phyloP scores from a whole-genome alignment of 2,797 vertebrate genomes.

The Valencia hispanica region DNA sequence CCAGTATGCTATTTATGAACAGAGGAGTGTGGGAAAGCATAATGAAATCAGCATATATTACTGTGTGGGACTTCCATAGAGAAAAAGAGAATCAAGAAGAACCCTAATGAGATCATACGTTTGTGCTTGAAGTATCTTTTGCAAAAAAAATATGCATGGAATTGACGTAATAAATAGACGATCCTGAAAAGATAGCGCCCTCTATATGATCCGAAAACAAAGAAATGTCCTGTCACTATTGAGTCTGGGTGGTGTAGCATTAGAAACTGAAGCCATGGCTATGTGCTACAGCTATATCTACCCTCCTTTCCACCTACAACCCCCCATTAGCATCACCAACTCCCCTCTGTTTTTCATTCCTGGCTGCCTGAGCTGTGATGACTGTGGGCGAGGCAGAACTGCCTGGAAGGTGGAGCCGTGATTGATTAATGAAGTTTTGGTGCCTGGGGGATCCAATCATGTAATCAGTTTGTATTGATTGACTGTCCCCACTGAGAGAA shows the following conservation, averaged over 20 bases:
- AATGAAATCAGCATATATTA: conserved; percentile 45
- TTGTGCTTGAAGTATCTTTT: conserved; percentile 36
- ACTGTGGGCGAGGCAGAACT: conserved; percentile 56
- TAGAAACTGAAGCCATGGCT: conserved; percentile 13
- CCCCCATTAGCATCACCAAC: conserved; percentile 1
- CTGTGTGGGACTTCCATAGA: conserved; percentile 38
- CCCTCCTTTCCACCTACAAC: conserved; percentile 10
- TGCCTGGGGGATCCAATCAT: conserved; percentile 78
- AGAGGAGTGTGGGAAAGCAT: conserved; percentile 65
- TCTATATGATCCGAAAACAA: conserved; percentile 22
- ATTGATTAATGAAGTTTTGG: conserved; percentile 77
- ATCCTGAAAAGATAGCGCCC: conserved; percentile 9
- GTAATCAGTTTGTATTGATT: conserved; percentile 80
- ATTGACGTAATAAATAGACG: neutral
- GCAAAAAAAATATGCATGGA: conserved; percentile 19
- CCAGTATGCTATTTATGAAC: conserved; percentile 63
- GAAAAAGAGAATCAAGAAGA: conserved; percentile 28
- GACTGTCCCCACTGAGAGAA: conserved; percentile 71
- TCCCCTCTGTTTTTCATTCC: conserved; percentile 28
- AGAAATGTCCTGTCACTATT: conserved; percentile 15
- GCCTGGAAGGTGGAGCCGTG: conserved; percentile 69
- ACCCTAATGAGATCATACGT: conserved; percentile 27
- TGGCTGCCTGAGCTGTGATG: conserved; percentile 40
- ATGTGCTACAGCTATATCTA: neutral
- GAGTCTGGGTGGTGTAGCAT: conserved; percentile 16